Percentiles rank a stretch among this genome's conserved stretches.
These are phyloP conservation scores for Prietella phreatophila DNA, from an alignment of 2,113 vertebrate genomes.

Conservation along the genomic window DNA sequence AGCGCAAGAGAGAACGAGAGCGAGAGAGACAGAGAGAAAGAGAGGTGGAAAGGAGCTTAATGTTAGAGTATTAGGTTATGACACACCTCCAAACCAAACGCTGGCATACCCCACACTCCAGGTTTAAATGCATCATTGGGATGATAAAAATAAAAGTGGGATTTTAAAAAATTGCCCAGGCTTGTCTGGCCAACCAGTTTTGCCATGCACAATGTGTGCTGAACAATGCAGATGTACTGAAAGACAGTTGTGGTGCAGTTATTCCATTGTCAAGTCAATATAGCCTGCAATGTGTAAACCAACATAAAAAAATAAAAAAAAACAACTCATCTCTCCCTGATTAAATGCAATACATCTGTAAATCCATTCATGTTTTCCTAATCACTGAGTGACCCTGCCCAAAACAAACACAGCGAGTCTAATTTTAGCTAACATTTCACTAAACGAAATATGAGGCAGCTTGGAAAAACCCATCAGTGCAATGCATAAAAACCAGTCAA, in stretches of 20 bases:
- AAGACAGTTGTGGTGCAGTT: not conserved
- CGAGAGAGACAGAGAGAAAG: not conserved
- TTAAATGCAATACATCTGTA: not conserved
- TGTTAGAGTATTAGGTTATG: not conserved
- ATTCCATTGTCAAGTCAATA: not conserved
- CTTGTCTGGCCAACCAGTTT: not conserved
- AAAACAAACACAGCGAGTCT: not conserved
- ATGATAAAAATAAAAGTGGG: not conserved
- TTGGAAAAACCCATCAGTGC: not conserved
- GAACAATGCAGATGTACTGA: not conserved
- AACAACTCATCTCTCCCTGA: not conserved
- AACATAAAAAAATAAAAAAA: not conserved
- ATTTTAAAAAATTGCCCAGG: not conserved
- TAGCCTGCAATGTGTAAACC: not conserved
- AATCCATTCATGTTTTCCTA: not conserved
- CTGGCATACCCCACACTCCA: not conserved
- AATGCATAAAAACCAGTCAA: not conserved
- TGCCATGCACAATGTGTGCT: not conserved
- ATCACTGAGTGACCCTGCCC: not conserved
- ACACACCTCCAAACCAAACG: slow-evolving; percentile 1
- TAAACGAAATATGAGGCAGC: not conserved
- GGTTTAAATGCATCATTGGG: not conserved
- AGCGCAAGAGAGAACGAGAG: not conserved
- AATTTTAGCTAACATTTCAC: not conserved
- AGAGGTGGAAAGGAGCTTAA: not conserved